Percentiles rank a stretch among this genome's conserved stretches.
Conservation (phyloP, 1,140 invertebrate genomes). For the Cephus cinctus region DNA sequence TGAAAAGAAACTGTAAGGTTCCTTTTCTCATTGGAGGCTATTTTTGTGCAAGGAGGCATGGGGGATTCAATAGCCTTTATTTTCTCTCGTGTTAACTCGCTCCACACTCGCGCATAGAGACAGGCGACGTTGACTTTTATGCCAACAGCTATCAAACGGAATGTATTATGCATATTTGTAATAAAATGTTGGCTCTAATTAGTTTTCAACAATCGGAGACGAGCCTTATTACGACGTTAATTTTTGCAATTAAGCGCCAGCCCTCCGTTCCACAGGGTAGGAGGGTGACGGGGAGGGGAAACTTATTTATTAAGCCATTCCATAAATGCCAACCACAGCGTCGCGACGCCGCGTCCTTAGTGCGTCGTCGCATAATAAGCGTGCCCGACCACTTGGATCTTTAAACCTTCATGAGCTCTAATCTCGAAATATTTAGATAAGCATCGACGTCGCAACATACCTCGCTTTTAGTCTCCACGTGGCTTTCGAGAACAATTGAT, state of each 20-base stretch:
- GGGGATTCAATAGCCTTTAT: conserved; percentile 52
- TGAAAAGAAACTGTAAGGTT: conserved; percentile 53
- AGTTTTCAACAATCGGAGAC: conserved; percentile 19
- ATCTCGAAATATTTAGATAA: no score
- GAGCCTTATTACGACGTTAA: conserved; percentile 24
- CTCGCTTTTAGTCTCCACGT: no score
- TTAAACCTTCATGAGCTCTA: no score
- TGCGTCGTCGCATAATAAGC: no score
- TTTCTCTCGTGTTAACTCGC: conserved; percentile 45
- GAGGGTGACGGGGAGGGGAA: conserved; percentile 2
- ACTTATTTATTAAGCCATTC: conserved; percentile 16
- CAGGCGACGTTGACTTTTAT: conserved; percentile 8
- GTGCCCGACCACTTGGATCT: no score
- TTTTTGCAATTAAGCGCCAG: conserved; percentile 42
- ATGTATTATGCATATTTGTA: conserved; percentile 15
- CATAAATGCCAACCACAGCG: conserved; percentile 5
- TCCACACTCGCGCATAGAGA: conserved; percentile 22
- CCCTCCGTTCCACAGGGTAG: conserved; percentile 3
- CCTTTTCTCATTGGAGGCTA: conserved; percentile 54
- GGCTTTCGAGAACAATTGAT: no score
- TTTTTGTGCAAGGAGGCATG: conserved; percentile 40
- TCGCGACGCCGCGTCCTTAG: conserved; percentile 1
- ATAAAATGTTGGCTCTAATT: conserved; percentile 39
- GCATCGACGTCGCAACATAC: no score
- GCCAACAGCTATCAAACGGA: conserved; percentile 10